Base-by-base conservation (phyloP, 2,797 vertebrate species). In the Euphonia xanthogaster region DNA sequence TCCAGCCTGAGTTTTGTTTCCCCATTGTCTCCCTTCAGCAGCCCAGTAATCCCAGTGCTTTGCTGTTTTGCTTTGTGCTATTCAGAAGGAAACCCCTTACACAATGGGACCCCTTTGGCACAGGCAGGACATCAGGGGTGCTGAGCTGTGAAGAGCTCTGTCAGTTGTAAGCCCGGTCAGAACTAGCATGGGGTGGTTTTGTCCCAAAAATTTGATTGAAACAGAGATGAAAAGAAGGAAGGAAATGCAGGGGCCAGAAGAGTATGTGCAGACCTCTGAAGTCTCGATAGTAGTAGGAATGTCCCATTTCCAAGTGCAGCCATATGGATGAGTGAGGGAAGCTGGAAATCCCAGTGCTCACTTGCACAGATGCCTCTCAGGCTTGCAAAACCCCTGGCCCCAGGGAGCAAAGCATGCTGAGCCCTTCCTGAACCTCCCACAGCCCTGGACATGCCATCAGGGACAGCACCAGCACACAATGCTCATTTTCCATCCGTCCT, bases 81-180 rank as follows among this genome's bases (percentile, higher is more conserved):
- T 97, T 97, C 96, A 97, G 88, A 90, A 91, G 72, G 90, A 91
- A 97, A 93, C 90, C 72, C 93, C 66, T 94, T 65, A 85, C 66
- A 96, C 97, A 97, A 96, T 95, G 88, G 50, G 80, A 86, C 75
- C 91, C 86, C 78, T 92, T 89, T 94, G 95, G 93, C 88, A 87
- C 83, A 76, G 93, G 89, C 71, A 81, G 61, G 89, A 90, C 74
- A 47, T 80, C 72, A 24, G 90, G 89, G 77, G 48, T 92, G 94
- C 44, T 96, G 95, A 96, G 93, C 94, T 94, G 86, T 93, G 93
- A 96, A 96, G 92, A 86, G 90, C 90, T 77, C 35, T 50, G 77
- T n/a, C 89, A 44, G 30, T 61, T 73, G 62, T 81, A 57, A 78
- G 40, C 68, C 67, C 0, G 2, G 55, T 70, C 72, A 89, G 91